Percentiles rank a stretch among this genome's conserved stretches.
These are phyloP conservation scores for Micropterix aruncella DNA, from an alignment of 2,888 invertebrate species.

Conservation along the genomic window DNA sequence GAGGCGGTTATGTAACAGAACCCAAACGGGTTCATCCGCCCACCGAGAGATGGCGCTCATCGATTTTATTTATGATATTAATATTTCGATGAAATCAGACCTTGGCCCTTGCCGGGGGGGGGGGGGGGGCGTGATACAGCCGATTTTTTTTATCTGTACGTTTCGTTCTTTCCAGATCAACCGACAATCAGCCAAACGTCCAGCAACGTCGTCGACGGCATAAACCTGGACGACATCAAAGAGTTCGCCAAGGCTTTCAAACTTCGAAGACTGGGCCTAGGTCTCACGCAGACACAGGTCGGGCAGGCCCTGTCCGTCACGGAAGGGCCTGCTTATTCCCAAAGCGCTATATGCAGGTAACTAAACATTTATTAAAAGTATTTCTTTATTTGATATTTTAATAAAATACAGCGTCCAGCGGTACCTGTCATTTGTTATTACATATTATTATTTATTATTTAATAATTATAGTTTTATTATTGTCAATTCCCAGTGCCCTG, in stretches of 20 bases:
- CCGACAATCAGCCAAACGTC: slow-evolving; percentile 89
- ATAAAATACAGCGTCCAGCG: slow-evolving; percentile 1
- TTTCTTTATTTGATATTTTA: slow-evolving; percentile 8
- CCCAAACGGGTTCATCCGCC: too few relatives aligned
- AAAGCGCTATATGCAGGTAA: slow-evolving; percentile 98
- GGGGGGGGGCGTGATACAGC: too few relatives aligned
- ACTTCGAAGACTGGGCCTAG: slow-evolving; percentile 79
- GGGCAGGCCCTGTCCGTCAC: slow-evolving; percentile 94
- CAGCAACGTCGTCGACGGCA: slow-evolving; percentile 90
- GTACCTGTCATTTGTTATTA: slow-evolving; percentile 3
- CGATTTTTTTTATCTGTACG: too few relatives aligned
- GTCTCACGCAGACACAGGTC: slow-evolving; percentile 92
- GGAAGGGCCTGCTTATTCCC: slow-evolving; percentile 96
- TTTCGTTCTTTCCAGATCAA: slow-evolving; percentile 60
- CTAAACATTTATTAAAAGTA: slow-evolving; percentile 6
- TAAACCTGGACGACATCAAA: slow-evolving; percentile 94
- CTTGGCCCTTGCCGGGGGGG: too few relatives aligned
- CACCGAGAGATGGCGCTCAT: too few relatives aligned
- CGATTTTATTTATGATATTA: too few relatives aligned
- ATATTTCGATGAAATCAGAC: too few relatives aligned
- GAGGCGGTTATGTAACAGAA: too few relatives aligned
- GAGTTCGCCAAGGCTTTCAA: slow-evolving; percentile 98
- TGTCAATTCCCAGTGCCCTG: slow-evolving; percentile 83
- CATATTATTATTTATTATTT: slow-evolving; percentile 1
- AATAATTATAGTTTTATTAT: slow-evolving; percentile 29